A percentile compares a stretch with the other conserved stretches of the same genome.
phyloP scores from a whole-genome alignment of 2,113 vertebrate genomes.

The Pyrgilauda ruficollis region DNA sequence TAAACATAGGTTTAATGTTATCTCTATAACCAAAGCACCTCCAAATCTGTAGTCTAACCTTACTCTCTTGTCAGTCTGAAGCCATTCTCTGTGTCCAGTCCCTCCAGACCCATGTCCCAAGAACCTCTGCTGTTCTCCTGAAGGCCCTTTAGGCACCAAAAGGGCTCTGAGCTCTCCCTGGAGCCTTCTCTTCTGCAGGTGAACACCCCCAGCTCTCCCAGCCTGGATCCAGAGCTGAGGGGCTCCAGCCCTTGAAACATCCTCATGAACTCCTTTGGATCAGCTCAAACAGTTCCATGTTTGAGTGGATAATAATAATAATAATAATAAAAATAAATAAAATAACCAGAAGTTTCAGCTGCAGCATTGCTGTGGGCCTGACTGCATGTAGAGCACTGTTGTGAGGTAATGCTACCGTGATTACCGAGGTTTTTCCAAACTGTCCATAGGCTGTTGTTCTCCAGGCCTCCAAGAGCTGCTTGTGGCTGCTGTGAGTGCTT shows the following conservation, averaged over 20 bases:
- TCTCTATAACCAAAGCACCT: neutral
- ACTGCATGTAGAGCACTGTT: fast-evolving
- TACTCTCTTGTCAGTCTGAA: neutral
- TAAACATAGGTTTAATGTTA: neutral
- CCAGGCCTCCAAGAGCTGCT: neutral
- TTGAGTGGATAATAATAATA: no score
- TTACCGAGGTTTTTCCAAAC: neutral
- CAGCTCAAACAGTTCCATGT: neutral
- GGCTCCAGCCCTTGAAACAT: neutral
- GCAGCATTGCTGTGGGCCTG: neutral
- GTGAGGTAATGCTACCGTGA: neutral
- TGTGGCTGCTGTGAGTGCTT: neutral
- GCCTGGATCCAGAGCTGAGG: neutral
- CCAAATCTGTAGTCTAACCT: neutral
- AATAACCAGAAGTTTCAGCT: neutral
- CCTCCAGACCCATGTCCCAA: fast-evolving
- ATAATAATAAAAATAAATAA: neutral
- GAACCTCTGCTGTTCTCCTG: neutral
- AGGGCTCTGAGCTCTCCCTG: neutral
- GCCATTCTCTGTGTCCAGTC: neutral
- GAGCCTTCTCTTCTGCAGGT: neutral
- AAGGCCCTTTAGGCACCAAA: neutral
- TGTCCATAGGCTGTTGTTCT: neutral
- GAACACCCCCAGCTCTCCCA: neutral
- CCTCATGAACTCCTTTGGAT: neutral